These are phyloP conservation scores for Magallana gigas DNA, from an alignment of 1,140 invertebrate species.

Conservation along the genomic window DNA sequence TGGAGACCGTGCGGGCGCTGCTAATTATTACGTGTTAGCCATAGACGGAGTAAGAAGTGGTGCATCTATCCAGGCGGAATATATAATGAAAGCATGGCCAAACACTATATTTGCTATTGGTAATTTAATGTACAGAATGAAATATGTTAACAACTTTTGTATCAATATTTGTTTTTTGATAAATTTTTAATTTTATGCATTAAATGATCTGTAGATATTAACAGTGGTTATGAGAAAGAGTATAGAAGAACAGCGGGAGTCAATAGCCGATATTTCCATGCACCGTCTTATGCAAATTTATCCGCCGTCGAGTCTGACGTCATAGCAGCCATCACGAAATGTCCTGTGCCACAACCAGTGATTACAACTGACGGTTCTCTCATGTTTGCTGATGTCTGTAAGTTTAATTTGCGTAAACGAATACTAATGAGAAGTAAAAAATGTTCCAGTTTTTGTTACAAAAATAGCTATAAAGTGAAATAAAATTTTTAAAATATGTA, in stretches of 20 bases:
- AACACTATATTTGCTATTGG: background rate
- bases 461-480: too few relatives aligned
- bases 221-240: background rate
- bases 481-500: too few relatives aligned
- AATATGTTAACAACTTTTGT: too few relatives aligned
- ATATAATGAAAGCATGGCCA: background rate
- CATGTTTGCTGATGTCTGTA: background rate
- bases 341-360: background rate
- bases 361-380: background rate
- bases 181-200: too few relatives aligned
- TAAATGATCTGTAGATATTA: background rate
- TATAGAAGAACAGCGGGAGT: background rate
- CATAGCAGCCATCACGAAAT: background rate
- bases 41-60: background rate
- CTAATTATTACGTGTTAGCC: slow-evolving; percentile 12
- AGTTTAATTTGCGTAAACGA: background rate
- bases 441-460: too few relatives aligned
- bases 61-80: background rate
- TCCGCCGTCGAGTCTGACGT: background rate
- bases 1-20: background rate
- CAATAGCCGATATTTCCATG: background rate
- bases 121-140: background rate
- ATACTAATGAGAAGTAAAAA: too few relatives aligned
- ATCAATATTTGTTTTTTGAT: too few relatives aligned
- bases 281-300: background rate